phyloP scores from a whole-genome alignment of 2,797 vertebrate species.

The Etheostoma perlongum region DNA sequence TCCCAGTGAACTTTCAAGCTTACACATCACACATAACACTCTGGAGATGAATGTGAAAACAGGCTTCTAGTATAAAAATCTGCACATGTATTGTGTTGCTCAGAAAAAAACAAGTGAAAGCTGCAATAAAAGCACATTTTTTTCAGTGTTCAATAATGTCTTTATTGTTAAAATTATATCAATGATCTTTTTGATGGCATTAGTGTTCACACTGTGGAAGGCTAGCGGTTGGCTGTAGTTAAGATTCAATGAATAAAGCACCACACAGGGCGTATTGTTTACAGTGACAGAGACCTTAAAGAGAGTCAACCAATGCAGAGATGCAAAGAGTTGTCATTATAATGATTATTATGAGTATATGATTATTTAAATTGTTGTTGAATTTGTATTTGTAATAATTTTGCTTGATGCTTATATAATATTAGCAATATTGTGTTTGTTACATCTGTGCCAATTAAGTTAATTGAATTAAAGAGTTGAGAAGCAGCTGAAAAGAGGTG shows the following conservation, averaged over 20 bases:
- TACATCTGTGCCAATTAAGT: too few relatives aligned
- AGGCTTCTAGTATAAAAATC: background rate
- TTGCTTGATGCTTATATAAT: too few relatives aligned
- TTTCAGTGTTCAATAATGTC: background rate
- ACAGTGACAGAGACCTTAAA: conserved; percentile 16
- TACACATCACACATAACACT: background rate
- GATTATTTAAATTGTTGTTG: too few relatives aligned
- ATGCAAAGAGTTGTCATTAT: background rate
- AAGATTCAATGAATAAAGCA: background rate
- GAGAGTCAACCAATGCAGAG: conserved; percentile 1
- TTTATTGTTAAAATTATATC: background rate
- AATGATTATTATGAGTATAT: too few relatives aligned
- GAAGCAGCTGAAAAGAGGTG: conserved; percentile 8
- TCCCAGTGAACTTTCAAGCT: background rate
- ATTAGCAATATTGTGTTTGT: too few relatives aligned
- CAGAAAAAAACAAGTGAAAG: background rate
- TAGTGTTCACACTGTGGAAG: background rate
- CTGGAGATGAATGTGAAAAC: background rate
- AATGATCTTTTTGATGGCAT: conserved; percentile 2
- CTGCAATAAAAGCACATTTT: background rate
- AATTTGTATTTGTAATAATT: too few relatives aligned
- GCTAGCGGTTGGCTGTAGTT: background rate
- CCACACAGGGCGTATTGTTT: background rate
- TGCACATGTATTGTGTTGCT: background rate
- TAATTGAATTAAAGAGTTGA: background rate